Evolutionary conservation across 2,113 vertebrate genomes (phyloP), one percentile per base, ranked within the genome.

Genomic region (Coptodon bakossiorum): DNA sequence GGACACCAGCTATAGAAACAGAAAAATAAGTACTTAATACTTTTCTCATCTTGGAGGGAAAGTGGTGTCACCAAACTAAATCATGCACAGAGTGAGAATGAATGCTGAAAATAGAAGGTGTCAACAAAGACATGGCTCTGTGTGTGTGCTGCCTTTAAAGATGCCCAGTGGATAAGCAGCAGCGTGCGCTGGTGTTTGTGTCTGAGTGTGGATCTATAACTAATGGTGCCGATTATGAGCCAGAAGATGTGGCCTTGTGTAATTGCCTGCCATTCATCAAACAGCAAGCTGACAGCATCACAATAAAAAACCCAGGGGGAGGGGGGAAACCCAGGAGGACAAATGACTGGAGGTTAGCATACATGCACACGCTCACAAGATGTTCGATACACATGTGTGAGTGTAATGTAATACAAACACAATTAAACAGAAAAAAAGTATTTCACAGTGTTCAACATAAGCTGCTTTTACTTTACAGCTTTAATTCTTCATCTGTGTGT

Each of bases 241-340:
- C 45, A 97, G 97, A 98, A 98, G 84, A 83, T 84, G 85, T 89
- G 61, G 83, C 84, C 83, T 68, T 95, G 94, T 97, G 97, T 98
- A 98, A 98, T 99, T 97, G 97, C 97, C 97, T 97, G 97, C 98
- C 97, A 98, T 98, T 97, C 97, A 98, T 98, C 97, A 98, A 97
- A 97, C 97, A 97, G 96, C 97, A 97, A 96, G 96, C 96, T 98
- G 98, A 98, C 98, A 98, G 98, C 95, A 95, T 96, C 96, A 98
- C 97, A 99, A 98, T 94, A 61, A 73, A 52, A 73, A 78, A n/a
- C 45, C 56, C 45, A 34, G 29, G 40, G 59, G 81, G 81, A 68
- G 61, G 34, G 34, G 34, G 19, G 34, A 13, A 63, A 50, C 45
- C 73, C 27, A 83, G 80, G 71, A 80, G 83, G 85, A 38, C 88